Conservation (phyloP, 2,797 vertebrate species). For the Taenioides sp. region DNA sequence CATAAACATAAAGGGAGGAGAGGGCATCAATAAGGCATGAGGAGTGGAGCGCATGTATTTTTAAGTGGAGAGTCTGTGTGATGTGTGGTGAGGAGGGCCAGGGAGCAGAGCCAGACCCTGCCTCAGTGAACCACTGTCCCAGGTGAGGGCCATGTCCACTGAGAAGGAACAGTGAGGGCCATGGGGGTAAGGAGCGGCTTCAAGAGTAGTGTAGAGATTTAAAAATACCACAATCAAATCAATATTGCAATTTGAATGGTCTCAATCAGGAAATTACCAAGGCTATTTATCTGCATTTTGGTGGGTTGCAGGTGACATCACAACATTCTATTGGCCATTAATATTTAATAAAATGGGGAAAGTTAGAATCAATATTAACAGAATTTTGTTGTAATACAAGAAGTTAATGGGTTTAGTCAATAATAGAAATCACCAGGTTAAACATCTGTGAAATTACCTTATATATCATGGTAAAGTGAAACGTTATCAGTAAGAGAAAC, state of each 20-base stretch:
- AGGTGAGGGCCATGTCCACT: constrained; percentile 1
- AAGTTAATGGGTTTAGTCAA: too few species aligned
- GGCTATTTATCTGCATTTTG: too few species aligned
- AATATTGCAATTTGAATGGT: neutral
- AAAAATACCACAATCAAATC: neutral
- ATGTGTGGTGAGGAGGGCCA: constrained; percentile 79
- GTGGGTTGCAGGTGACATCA: too few species aligned
- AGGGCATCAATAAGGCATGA: constrained; percentile 83
- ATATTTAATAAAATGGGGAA: too few species aligned
- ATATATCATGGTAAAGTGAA: too few species aligned
- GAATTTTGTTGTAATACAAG: too few species aligned
- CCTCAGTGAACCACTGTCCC: constrained; percentile 46
- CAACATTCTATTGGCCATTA: too few species aligned
- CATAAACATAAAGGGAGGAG: constrained; percentile 82
- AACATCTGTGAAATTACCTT: too few species aligned
- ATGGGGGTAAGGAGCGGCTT: constrained; percentile 12
- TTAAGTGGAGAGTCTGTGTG: constrained; percentile 76
- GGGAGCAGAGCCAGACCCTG: constrained; percentile 63
- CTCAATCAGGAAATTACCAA: neutral
- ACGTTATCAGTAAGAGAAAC: too few species aligned
- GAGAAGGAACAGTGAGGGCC: neutral
- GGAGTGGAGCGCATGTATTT: constrained; percentile 83
- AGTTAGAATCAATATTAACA: too few species aligned
- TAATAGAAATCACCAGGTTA: too few species aligned
- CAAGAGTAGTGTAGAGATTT: too few species aligned